These are phyloP conservation scores for Julus scandinavius DNA, from an alignment of 2,888 invertebrate species.

Conservation along the genomic window DNA sequence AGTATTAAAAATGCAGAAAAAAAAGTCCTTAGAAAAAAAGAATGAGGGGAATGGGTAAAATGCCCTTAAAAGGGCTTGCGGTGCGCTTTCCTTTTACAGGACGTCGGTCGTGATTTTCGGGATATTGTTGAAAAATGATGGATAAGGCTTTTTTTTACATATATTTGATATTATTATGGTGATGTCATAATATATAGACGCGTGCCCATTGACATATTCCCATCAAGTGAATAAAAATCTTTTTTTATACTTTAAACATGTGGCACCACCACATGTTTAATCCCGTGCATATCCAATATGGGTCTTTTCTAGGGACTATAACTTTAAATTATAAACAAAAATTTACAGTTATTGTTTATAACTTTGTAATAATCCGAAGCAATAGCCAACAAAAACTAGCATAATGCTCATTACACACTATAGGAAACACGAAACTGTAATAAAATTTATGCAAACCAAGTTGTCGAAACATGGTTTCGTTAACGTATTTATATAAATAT, in stretches of 20 bases:
- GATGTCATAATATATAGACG: conserved; percentile 52
- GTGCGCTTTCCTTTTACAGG: not conserved
- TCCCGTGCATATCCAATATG: not conserved
- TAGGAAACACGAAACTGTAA: too few relatives aligned
- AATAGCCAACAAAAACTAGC: too few relatives aligned
- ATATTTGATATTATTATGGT: conserved; percentile 45
- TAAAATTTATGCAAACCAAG: too few relatives aligned
- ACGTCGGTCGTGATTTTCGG: conserved; percentile 45
- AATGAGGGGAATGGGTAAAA: conserved; percentile 19
- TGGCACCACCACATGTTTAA: conserved; percentile 9
- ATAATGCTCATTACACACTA: too few relatives aligned
- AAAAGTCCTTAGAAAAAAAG: conserved; percentile 17
- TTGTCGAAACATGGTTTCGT: too few relatives aligned
- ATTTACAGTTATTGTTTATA: too few relatives aligned
- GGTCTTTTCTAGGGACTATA: not conserved
- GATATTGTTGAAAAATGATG: conserved; percentile 51
- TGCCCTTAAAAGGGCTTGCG: conserved; percentile 46
- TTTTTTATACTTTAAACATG: conserved; percentile 18
- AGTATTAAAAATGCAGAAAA: conserved; percentile 42
- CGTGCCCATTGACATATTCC: conserved; percentile 31
- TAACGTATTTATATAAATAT: too few relatives aligned
- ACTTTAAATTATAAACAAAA: not conserved
- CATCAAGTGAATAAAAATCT: conserved; percentile 27
- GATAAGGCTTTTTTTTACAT: conserved; percentile 48
- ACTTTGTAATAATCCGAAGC: too few relatives aligned